phyloP scores from a whole-genome alignment of 2,113 vertebrate species.

The human (Homo sapiens) region DNA sequence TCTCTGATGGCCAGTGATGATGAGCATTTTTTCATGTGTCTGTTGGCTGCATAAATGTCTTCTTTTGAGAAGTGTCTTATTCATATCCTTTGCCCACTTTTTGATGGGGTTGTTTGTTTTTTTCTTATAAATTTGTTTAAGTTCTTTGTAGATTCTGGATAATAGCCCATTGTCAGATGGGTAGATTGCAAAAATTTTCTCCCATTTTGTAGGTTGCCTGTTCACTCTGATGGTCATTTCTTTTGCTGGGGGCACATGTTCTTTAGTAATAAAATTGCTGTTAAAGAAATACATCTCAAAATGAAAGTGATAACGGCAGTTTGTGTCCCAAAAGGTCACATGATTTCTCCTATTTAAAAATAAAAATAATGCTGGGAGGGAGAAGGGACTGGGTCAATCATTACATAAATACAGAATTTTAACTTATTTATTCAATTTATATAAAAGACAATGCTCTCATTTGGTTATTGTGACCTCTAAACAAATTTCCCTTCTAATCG shows the following conservation, averaged over 20 bases:
- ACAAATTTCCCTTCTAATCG: not conserved
- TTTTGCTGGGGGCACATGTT: not conserved
- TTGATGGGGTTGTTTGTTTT: too few species aligned
- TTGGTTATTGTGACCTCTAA: not conserved
- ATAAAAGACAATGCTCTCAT: not conserved
- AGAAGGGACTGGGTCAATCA: not conserved
- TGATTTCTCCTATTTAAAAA: slow-evolving; percentile 8
- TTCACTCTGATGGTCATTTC: too few species aligned
- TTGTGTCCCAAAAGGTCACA: not conserved
- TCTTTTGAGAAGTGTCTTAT: too few species aligned
- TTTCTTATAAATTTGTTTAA: too few species aligned
- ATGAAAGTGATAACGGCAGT: not conserved
- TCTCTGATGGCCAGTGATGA: too few species aligned
- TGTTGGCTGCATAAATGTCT: too few species aligned
- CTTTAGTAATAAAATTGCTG: not conserved
- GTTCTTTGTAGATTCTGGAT: too few species aligned
- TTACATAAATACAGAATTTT: not conserved
- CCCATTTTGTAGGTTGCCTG: too few species aligned
- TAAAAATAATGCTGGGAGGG: not conserved
- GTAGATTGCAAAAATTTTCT: too few species aligned
- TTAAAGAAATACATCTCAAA: not conserved
- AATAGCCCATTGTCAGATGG: too few species aligned
- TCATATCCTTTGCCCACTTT: too few species aligned
- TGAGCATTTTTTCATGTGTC: too few species aligned
- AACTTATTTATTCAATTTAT: not conserved